Conservation (phyloP, 2,113 vertebrate species). For the Brachypteracias leptosomus region DNA sequence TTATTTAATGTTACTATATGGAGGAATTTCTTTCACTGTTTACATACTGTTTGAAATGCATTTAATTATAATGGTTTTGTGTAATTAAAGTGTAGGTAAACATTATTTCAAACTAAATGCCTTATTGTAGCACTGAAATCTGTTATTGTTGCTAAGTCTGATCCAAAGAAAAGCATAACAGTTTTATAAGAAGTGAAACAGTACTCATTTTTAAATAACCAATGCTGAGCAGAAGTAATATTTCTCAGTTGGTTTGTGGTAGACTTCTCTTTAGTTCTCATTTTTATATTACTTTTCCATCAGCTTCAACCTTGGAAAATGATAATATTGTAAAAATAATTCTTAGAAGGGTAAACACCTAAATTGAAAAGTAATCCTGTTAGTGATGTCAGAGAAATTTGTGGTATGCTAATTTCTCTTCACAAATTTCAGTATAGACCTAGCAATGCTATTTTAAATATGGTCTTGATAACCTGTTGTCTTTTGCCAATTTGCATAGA, state of each 20-base stretch:
- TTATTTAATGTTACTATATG: neutral
- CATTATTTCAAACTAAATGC: neutral
- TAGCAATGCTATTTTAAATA: neutral
- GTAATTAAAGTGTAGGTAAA: slow-evolving; percentile 21
- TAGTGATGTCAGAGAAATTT: neutral
- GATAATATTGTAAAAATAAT: neutral
- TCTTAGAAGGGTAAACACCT: neutral
- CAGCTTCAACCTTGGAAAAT: neutral
- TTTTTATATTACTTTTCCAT: neutral
- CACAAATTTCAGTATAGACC: neutral
- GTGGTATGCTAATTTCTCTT: neutral
- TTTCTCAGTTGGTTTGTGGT: neutral
- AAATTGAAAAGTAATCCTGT: neutral
- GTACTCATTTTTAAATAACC: neutral
- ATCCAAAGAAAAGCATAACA: neutral
- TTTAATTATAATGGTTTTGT: neutral
- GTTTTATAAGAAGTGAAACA: neutral
- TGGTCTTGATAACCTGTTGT: neutral
- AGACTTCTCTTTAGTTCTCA: neutral
- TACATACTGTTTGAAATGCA: neutral
- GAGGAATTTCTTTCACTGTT: neutral
- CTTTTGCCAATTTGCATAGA: neutral
- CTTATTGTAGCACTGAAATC: neutral
- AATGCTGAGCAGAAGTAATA: neutral
- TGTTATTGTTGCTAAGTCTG: neutral